Evolutionary conservation across 1,140 invertebrate species (phyloP), one percentile per base, ranked within the genome.

Genomic region (Cydia amplana): DNA sequence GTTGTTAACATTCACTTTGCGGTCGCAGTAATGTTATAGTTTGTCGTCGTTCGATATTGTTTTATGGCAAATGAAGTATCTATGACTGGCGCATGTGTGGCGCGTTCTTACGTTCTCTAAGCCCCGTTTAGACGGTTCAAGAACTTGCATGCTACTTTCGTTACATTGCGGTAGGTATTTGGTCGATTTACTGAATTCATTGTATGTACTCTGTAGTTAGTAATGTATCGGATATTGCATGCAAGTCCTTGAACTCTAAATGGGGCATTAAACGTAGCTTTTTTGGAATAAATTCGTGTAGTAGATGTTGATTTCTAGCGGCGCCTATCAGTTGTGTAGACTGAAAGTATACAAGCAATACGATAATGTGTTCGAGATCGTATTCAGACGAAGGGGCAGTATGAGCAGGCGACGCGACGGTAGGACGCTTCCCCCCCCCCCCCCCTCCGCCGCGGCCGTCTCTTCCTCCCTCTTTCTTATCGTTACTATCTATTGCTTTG

Each of bases 1-100:
- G 79, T 81, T 82, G 80, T 76, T 55, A 80, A 80, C 78, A 74
- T 80, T 75, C 67, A 55, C 74, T 78, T 79, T 75, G 75, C 75
- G 78, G 77, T 77, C 75, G 77, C 79, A 84, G 72, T 10, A n/a
- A n/a, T 65, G 12, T 18, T 64, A 36, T 36, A 16, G 28, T 65
- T 65, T 65, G 25, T 36, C 64, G 23, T 23, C 20, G 18, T 23
- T n/a, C 25, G n/a, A 32, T n/a, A 65, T 65, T 32, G 25, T 65
- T 65, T 65, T 32, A n/a, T 65, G 28, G 16, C 28, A 36, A 28
- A 32, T 65, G 25, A 32, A 25, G 63, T 65, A 32, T 65, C 28
- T 36, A 60, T 65, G 28, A 65, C 64, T 28, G 28, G 12, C 25
- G 25, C 16, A 36, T 65, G 64, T 16, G 23, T 28, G 18, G 28